Percentiles rank a stretch among this genome's conserved stretches.
These are phyloP conservation scores for Pectinophora gossypiella DNA, from an alignment of 1,140 invertebrate species.

Conservation along the genomic window DNA sequence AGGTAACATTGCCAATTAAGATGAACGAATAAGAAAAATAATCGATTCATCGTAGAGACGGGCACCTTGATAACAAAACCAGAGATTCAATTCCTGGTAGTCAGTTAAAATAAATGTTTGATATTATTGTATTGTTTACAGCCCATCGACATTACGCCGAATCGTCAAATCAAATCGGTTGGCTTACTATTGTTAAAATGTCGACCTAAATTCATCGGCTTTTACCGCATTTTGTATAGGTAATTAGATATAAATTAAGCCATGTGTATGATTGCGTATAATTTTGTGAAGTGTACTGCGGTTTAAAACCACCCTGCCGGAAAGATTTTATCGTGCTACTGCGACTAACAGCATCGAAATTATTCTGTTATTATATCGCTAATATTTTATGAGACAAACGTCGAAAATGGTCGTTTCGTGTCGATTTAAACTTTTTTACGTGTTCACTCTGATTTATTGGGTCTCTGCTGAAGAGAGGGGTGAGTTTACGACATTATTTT, in stretches of 20 bases:
- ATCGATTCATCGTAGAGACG: too few species aligned
- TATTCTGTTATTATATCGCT: slow-evolving; percentile 24
- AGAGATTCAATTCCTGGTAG: too few species aligned
- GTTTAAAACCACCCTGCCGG: slow-evolving; percentile 20
- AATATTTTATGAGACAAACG: slow-evolving; percentile 25
- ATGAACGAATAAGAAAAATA: too few species aligned
- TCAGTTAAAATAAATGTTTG: too few species aligned
- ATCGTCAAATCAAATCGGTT: too few species aligned
- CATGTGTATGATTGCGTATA: background rate
- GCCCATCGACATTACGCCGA: too few species aligned
- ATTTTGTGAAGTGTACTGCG: slow-evolving; percentile 1
- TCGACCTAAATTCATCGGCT: too few species aligned
- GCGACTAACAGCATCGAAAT: slow-evolving; percentile 17
- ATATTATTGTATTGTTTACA: too few species aligned
- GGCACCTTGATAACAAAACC: too few species aligned
- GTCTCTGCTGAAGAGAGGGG: slow-evolving; percentile 13
- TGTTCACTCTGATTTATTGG: background rate
- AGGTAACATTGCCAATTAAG: too few species aligned
- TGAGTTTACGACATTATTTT: slow-evolving; percentile 7
- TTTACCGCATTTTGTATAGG: background rate
- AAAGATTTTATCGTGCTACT: slow-evolving; percentile 25
- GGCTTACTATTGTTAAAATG: too few species aligned
- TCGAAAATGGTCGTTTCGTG: slow-evolving; percentile 16
- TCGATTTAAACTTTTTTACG: slow-evolving; percentile 9
- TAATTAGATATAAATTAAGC: background rate